Base-by-base conservation (phyloP, 2,113 vertebrate genomes). In the Australoheros scitulus region DNA sequence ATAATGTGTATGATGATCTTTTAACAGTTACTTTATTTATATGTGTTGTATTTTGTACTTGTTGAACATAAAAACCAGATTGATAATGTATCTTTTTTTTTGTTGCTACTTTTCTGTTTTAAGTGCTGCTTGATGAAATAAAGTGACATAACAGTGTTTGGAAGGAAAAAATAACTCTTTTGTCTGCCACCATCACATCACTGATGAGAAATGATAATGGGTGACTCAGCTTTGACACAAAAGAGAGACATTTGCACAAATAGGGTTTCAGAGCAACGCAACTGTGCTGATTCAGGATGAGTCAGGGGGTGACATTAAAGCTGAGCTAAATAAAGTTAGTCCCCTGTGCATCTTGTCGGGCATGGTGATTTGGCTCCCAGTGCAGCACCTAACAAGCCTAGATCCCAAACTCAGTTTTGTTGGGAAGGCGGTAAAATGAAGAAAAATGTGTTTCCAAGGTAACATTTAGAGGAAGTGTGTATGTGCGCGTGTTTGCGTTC, bases 171-270 rank as follows among this genome's bases (percentile, higher is more conserved):
- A 18, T 29, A 6, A 59, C 34, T 0, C 36, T 61, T 65, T 88
- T 77, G 57, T 87, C 64, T 79, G 70, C 85, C 55, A 26, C 61
- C 41, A 61, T 24, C 56, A 32, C 17, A 22, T 76, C 6, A 17
- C 32, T 65, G 52, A 79, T 86, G 77, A 84, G 7, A 80, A 34
- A 64, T 72, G 17, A 58, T 13, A 52, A 52, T 10, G 29, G 22
- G 7, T 92, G 92, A 91, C 61, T 93, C 86, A 89, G 59, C 52
- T 56, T 29, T 55, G n/a, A 79, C 80, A 90, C 81, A 89, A 87
- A 84, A 65, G 52, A 77, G 64, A 77, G 41, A 61, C 79, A 77
- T 52, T 59, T 52, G 43, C 17, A 55, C 47, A 55, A 26, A 58
- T 29, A 61, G 63, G 55, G 17, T 72, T 65, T 24, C 50, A 76